These are phyloP conservation scores for Portevinia maculata DNA, from an alignment of 2,888 invertebrate genomes.

Conservation along the genomic window DNA sequence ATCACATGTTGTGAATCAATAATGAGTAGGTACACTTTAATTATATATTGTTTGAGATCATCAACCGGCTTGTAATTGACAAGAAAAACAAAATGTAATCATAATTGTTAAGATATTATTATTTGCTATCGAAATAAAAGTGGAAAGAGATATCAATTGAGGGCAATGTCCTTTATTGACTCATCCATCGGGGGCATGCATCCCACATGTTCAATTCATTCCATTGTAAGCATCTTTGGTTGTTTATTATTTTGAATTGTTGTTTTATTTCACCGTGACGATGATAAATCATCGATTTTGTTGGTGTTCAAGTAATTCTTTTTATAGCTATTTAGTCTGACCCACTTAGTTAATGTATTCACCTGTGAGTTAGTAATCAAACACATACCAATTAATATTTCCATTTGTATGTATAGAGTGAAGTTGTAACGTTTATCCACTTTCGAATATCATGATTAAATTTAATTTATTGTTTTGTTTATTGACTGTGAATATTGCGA, in stretches of 20 bases:
- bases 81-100: background rate
- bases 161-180: constrained; percentile 30
- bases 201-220: constrained; percentile 12
- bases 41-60: background rate
- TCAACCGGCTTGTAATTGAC: background rate
- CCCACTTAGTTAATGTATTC: constrained; percentile 48
- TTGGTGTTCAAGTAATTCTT: constrained; percentile 11
- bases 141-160: background rate
- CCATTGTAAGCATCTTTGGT: constrained; percentile 15
- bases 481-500: background rate
- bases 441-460: constrained; percentile 3
- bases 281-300: constrained; percentile 14
- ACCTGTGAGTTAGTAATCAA: constrained; percentile 42
- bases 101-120: constrained; percentile 4
- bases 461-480: background rate
- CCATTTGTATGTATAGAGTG: constrained; percentile 9
- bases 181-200: background rate
- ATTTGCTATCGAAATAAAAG: background rate
- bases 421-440: constrained; percentile 6
- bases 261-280: constrained; percentile 8
- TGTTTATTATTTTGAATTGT: constrained; percentile 1
- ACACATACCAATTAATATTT: constrained; percentile 13
- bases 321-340: constrained; percentile 28
- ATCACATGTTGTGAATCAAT: constrained; percentile 18
- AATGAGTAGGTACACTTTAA: constrained; percentile 1